Evolutionary conservation across 2,113 vertebrate genomes (phyloP).

Genomic region (Micronisus gabar): DNA sequence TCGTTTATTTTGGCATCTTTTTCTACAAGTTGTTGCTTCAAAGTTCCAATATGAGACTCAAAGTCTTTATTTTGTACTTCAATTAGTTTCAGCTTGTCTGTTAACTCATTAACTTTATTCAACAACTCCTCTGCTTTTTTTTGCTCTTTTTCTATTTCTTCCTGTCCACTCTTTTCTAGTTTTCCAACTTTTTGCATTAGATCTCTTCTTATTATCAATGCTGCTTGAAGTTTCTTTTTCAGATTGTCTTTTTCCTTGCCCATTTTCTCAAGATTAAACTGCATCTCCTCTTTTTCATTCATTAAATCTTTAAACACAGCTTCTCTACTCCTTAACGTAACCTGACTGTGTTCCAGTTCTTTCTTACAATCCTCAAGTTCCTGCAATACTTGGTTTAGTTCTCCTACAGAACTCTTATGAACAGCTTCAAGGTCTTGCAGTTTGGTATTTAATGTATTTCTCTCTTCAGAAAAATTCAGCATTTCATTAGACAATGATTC

Average conservation of each 20-base stretch:
- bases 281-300: slow-evolving; percentile 67
- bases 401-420: slow-evolving; percentile 20
- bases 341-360: slow-evolving; percentile 33
- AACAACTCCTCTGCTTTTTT: slow-evolving; percentile 43
- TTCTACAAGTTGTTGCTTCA: slow-evolving; percentile 67
- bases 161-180: slow-evolving; percentile 70
- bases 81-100: slow-evolving; percentile 34
- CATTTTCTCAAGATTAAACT: slow-evolving; percentile 62
- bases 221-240: slow-evolving; percentile 86
- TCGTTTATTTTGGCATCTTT: slow-evolving; percentile 69
- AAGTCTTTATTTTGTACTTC: slow-evolving; percentile 47
- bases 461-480: slow-evolving; percentile 74
- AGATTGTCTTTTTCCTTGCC: slow-evolving; percentile 79
- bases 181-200: slow-evolving; percentile 79
- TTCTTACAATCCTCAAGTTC: slow-evolving; percentile 68
- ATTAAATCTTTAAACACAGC: slow-evolving; percentile 55
- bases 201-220: slow-evolving; percentile 80
- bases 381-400: slow-evolving; percentile 35
- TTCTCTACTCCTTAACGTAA: slow-evolving; percentile 46
- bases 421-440: slow-evolving; percentile 65
- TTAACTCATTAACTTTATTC: slow-evolving; percentile 56
- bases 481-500: slow-evolving; percentile 80
- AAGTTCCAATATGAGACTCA: slow-evolving; percentile 47
- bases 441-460: slow-evolving; percentile 46
- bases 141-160: slow-evolving; percentile 55